Base-by-base conservation (phyloP, 2,797 vertebrate genomes). In the Heliangelus exortis region DNA sequence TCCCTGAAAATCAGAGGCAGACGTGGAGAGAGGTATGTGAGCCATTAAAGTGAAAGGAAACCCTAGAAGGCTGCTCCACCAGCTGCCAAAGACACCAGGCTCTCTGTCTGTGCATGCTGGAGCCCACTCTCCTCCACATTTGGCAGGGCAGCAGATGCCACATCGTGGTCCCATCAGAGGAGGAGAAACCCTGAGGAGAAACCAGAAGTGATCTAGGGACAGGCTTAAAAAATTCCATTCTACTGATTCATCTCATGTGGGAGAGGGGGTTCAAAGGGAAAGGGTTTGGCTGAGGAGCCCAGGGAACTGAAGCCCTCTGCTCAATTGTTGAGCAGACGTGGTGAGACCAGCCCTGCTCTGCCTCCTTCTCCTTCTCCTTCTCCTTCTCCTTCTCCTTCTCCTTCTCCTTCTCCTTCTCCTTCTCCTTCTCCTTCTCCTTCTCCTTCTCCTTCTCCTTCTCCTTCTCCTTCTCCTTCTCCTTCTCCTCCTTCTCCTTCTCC, bases 1-100 rank as follows among this genome's bases (percentile, higher is more conserved):
- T 95, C 93, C 91, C 97, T 96, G 91, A 95, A 97, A 97, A 97
- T 96, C 95, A 97, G 96, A 97, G 93, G 81, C 95, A 97, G 97
- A 95, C 85, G 0, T 77, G 69, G 87, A 74, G 36, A 81, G 89
- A 95, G 75, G 93, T 89, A 92, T 95, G 92, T 77, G 92, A 96
- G 57, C 89, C 89, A 93, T 97, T 96, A 95, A 95, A 96, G 87
- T 76, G 92, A 91, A 96, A 95, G 66, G 95, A 95, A 94, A 97
- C 89, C 77, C 31, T 94, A 96, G 95, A 94, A 15, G 15, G 73
- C 50, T 90, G 75, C 74, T 95, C 54, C 18, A 4, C 75, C 74
- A 77, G 83, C 86, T 86, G 81, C 95, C 89, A 77, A 74, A 91
- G 91, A 85, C 78, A 75, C 92, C 41, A 3, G 1, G 0, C 54